Percentiles rank a stretch among this genome's conserved stretches.
Conservation (phyloP, 2,113 vertebrate species). For the Mus pahari region DNA sequence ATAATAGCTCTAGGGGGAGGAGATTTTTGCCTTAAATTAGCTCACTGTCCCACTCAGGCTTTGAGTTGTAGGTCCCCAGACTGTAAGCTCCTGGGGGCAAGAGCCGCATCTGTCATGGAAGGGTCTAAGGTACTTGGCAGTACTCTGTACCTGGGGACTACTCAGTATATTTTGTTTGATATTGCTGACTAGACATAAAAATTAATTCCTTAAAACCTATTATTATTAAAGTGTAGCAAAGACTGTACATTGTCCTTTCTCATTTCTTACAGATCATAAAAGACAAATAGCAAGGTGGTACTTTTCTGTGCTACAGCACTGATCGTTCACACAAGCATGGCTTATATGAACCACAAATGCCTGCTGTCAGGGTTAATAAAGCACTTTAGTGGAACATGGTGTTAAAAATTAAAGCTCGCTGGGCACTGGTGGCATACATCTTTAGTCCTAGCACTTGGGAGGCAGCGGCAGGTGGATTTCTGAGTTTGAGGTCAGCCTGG, state of each 20-base stretch:
- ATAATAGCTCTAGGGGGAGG: background rate
- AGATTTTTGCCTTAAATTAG: constrained; percentile 61
- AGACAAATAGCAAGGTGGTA: background rate
- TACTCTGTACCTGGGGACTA: background rate
- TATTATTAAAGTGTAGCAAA: constrained; percentile 75
- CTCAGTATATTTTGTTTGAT: constrained; percentile 30
- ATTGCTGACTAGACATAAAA: constrained; percentile 47
- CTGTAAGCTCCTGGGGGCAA: constrained; percentile 25
- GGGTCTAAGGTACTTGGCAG: background rate
- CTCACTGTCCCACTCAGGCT: constrained; percentile 4
- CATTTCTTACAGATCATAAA: background rate
- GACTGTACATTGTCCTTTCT: constrained; percentile 12
- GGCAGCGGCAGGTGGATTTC: too few species aligned
- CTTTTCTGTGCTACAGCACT: background rate
- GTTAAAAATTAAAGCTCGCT: background rate
- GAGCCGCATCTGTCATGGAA: background rate
- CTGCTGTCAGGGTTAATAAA: background rate
- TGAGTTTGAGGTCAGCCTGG: too few species aligned
- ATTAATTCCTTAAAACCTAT: constrained; percentile 43
- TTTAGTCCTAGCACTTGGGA: too few species aligned
- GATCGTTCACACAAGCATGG: background rate
- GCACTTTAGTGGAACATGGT: background rate
- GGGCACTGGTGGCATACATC: too few species aligned
- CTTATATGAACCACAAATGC: background rate
- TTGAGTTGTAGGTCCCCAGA: background rate